Evolutionary conservation across 1,140 invertebrate species (phyloP).

Genomic region (Carposina sasakii): DNA sequence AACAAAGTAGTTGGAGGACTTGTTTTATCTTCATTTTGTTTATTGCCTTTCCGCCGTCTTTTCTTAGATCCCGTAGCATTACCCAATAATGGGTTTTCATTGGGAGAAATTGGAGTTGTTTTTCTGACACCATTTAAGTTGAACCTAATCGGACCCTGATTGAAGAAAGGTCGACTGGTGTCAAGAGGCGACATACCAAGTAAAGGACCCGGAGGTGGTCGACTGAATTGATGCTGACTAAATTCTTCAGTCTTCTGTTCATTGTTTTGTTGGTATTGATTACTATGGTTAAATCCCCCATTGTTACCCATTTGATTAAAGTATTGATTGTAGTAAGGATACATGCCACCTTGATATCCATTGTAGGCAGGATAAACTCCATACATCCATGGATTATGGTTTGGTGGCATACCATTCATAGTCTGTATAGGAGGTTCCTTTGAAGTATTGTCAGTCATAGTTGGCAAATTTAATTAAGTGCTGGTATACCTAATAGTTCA

Average conservation of each 20-base stretch:
- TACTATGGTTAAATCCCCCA: constrained; percentile 37
- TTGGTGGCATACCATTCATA: constrained; percentile 53
- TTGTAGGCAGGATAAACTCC: constrained; percentile 65
- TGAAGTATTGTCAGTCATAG: constrained; percentile 59
- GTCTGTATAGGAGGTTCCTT: constrained; percentile 66
- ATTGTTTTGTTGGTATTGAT: constrained; percentile 50
- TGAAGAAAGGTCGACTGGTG: constrained; percentile 57
- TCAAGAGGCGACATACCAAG: constrained; percentile 59
- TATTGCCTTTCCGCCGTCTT: constrained; percentile 83
- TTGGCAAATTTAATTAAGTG: no score
- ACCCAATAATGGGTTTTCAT: constrained; percentile 58
- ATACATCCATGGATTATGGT: constrained; percentile 66
- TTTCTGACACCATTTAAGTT: constrained; percentile 73
- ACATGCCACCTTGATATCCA: constrained; percentile 57
- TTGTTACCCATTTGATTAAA: constrained; percentile 58
- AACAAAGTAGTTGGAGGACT: constrained; percentile 42
- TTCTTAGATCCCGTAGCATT: constrained; percentile 79
- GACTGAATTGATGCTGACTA: constrained; percentile 49
- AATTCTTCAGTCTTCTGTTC: constrained; percentile 44
- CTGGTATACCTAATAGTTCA: no score
- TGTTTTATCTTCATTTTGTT: constrained; percentile 73
- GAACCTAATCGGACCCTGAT: constrained; percentile 74
- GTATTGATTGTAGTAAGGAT: constrained; percentile 63
- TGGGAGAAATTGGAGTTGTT: constrained; percentile 60
- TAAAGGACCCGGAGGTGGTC: constrained; percentile 61